Evolutionary conservation across 2,113 vertebrate genomes (phyloP), one percentile per base, ranked within the genome.

Genomic region (Anoura caudifer): DNA sequence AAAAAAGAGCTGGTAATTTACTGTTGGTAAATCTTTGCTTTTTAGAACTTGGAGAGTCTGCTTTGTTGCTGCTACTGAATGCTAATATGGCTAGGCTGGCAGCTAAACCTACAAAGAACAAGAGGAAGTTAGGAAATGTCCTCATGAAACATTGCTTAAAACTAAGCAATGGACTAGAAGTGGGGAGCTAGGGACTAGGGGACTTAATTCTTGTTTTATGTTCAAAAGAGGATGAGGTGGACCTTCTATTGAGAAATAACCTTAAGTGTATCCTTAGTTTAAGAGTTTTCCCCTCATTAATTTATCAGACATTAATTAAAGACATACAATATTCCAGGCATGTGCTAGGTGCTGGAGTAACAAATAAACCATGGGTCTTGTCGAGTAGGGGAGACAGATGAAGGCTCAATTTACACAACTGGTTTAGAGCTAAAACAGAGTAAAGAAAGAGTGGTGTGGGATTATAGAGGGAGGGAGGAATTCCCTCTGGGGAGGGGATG

Each of bases 51-150:
- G 77, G 72, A 73, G 83, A 94, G 81, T 84, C 73, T 91, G 70
- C 95, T 88, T 87, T 72, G 28, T 81, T 96, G 77, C 81, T 97
- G 63, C 69, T 63, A 14, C 77, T 97, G 95, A 97, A 96, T 97
- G 94, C 38, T 97, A 94, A 97, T 97, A 82, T 90, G 90, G 88
- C 95, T 91, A 92, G 81, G 52, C 69, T 96, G 88, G 88, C 97
- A 96, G 77, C 92, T 88, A 94, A 92, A 38, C 61, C 90, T 96
- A 77, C 67, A 72, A 38, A 95, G 88, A 95, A 95, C 91, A 94
- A 95, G 94, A 97, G 97, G 97, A 96, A 97, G 83, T 97, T 65
- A 96, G 75, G 96, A 97, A 96, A 98, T 87, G 72, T 92, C 41
- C 85, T 88, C 47, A 19, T 90, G 94, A 97, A 92, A 79, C 81